A percentile compares a stretch with the other conserved stretches of the same genome.
phyloP scores from a whole-genome alignment of 2,113 vertebrate species.

The Pelecanus crispus region DNA sequence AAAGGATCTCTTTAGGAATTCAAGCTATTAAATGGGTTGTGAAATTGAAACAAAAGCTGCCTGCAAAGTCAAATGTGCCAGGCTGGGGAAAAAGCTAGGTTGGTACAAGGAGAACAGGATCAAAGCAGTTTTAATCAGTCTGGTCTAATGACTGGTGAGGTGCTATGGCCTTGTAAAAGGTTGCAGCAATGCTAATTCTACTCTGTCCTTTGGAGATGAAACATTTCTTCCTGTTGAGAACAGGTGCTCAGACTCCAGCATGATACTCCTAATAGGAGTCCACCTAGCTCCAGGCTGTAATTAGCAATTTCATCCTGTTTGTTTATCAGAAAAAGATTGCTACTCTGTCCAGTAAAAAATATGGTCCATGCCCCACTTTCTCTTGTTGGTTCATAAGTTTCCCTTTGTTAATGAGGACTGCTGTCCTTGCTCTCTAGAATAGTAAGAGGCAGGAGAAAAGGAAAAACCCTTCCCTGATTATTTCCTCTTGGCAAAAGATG shows the following conservation, averaged over 20 bases:
- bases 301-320: background rate
- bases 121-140: background rate
- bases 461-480: background rate
- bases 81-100: background rate
- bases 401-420: background rate
- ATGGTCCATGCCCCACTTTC: background rate
- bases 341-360: background rate
- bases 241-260: constrained; percentile 17
- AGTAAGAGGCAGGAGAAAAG: background rate
- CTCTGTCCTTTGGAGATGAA: background rate
- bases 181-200: background rate
- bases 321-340: background rate
- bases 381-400: background rate
- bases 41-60: background rate
- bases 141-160: background rate
- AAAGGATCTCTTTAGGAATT: background rate
- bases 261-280: background rate
- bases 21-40: background rate
- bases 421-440: background rate
- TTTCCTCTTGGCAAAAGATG: background rate
- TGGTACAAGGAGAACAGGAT: background rate
- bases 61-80: background rate
- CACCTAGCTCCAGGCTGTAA: constrained; percentile 15
- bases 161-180: background rate
- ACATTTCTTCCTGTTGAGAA: background rate